A percentile compares a stretch with the other conserved stretches of the same genome.
These are phyloP conservation scores for Andrena praecox DNA, from an alignment of 2,888 invertebrate genomes.

Conservation along the genomic window DNA sequence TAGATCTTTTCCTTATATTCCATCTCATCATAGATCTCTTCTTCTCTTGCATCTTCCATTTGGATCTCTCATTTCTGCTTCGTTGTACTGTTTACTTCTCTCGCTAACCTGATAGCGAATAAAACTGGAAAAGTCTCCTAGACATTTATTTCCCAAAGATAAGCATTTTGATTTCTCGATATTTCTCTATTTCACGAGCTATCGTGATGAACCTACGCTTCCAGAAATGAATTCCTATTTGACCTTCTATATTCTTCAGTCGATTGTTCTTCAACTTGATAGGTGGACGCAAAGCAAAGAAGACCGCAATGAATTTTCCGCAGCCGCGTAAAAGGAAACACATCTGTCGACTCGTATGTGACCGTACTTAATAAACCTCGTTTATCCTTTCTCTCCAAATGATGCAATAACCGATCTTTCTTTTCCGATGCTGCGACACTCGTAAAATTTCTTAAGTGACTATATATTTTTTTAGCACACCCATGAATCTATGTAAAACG, in stretches of 20 bases:
- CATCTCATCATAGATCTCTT: too few species aligned
- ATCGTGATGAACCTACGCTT: too few species aligned
- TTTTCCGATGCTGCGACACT: conserved; percentile 29
- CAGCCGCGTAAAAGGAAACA: conserved; percentile 43
- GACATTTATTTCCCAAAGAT: background rate
- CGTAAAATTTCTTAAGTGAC: conserved; percentile 20
- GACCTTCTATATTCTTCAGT: conserved; percentile 1
- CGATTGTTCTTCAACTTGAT: background rate
- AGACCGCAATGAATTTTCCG: conserved; percentile 3
- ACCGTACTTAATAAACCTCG: conserved; percentile 26
- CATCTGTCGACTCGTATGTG: conserved; percentile 12
- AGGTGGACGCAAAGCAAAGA: background rate
- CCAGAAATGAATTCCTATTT: background rate
- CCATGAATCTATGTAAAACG: background rate
- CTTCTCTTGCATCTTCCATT: too few species aligned
- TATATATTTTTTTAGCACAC: background rate
- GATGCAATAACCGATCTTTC: conserved; percentile 38
- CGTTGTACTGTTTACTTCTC: too few species aligned
- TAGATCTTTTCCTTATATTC: too few species aligned
- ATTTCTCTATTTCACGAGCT: background rate
- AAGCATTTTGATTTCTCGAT: background rate
- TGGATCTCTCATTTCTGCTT: too few species aligned
- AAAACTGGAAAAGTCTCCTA: background rate
- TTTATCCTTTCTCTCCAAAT: conserved; percentile 50
- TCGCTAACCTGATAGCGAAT: background rate